These are phyloP conservation scores for Macropus fuliginosus DNA, from an alignment of 2,797 vertebrate genomes.

Conservation along the genomic window DNA sequence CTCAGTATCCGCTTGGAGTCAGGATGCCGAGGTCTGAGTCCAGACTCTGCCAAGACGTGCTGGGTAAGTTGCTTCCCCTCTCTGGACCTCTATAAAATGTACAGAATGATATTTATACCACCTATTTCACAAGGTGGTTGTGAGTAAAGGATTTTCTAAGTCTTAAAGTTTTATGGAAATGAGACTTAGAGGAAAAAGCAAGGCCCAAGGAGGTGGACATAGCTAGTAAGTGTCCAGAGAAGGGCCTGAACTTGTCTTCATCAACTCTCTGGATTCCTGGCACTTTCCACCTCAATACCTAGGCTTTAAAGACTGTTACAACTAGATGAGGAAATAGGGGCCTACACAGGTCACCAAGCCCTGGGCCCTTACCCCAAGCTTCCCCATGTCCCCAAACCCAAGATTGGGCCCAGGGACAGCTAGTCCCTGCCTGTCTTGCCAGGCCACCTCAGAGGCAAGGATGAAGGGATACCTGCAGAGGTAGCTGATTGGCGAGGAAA, in stretches of 20 bases:
- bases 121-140: background rate
- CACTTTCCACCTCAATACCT: background rate
- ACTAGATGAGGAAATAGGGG: background rate
- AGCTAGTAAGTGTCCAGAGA: background rate
- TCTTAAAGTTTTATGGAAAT: background rate
- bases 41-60: too few relatives aligned
- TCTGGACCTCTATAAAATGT: background rate
- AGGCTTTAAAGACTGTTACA: background rate
- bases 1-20: background rate
- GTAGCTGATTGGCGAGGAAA: conserved; percentile 94
- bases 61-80: background rate
- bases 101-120: background rate
- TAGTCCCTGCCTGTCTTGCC: background rate
- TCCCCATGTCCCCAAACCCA: background rate
- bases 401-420: background rate
- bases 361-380: background rate
- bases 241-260: background rate
- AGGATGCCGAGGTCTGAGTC: background rate
- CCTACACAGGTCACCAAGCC: background rate
- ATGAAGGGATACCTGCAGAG: conserved; percentile 90
- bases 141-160: background rate
- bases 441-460: rapidly evolving
- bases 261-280: background rate
- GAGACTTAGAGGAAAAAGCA: background rate
- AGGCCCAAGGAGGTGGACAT: background rate